Evolutionary conservation across 1,140 invertebrate species (phyloP).

Genomic region (Drosophila sechellia): DNA sequence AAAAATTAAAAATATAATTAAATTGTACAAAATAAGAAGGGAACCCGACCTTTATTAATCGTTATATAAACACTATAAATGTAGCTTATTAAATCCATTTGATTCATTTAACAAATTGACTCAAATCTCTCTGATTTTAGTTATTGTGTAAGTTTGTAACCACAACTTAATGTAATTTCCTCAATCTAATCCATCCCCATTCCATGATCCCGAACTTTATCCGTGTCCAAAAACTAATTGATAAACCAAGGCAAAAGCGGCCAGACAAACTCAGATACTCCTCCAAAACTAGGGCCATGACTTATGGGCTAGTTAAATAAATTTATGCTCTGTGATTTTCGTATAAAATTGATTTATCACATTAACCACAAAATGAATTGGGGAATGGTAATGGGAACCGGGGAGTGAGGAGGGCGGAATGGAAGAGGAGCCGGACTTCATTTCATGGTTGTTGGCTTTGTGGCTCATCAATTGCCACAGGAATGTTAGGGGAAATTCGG

Average conservation of each 20-base stretch:
- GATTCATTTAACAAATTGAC: not conserved
- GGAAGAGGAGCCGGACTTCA: constrained; percentile 61
- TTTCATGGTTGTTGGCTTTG: constrained; percentile 81
- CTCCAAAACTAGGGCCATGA: constrained; percentile 53
- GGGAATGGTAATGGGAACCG: constrained; percentile 34
- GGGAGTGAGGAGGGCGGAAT: not conserved
- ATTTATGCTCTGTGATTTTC: constrained; percentile 83
- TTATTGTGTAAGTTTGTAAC: constrained; percentile 1
- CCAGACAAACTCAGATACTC: constrained; percentile 17
- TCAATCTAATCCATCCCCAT: not conserved
- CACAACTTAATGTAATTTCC: constrained; percentile 15
- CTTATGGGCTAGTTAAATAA: constrained; percentile 81
- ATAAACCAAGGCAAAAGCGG: constrained; percentile 27
- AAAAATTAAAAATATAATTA: not conserved
- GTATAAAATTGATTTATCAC: constrained; percentile 83
- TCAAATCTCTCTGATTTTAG: not conserved
- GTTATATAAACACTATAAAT: too few relatives aligned
- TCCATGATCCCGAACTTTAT: not conserved
- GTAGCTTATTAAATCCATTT: not conserved
- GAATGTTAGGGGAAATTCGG: constrained; percentile 6
- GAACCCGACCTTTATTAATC: too few relatives aligned
- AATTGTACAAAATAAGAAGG: too few relatives aligned
- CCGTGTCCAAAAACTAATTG: constrained; percentile 29
- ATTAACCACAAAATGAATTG: constrained; percentile 73
- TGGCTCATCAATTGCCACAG: constrained; percentile 75